Evolutionary conservation across 1,140 invertebrate species (phyloP).

Genomic region (Oryzaephilus surinamensis): DNA sequence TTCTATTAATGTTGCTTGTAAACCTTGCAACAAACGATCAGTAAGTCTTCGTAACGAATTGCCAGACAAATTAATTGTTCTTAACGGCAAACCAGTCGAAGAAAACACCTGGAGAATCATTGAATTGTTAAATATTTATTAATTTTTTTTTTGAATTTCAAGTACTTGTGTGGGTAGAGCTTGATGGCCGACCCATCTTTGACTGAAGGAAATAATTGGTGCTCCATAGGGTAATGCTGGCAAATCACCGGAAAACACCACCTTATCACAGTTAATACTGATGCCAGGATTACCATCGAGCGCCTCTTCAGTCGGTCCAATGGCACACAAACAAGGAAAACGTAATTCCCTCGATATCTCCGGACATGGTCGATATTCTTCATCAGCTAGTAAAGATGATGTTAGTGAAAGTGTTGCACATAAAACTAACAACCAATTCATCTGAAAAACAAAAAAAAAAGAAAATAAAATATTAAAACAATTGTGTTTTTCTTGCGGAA

Average conservation of each 20-base stretch:
- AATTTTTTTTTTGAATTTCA: background rate
- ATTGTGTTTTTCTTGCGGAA: too few species aligned
- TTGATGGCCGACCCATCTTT: conserved; percentile 67
- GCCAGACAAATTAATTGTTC: conserved; percentile 67
- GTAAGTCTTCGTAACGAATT: conserved; percentile 72
- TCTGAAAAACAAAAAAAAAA: conserved; percentile 7
- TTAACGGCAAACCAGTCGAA: conserved; percentile 51
- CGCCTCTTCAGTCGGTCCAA: conserved; percentile 33
- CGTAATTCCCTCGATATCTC: conserved; percentile 52
- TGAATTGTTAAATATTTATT: background rate
- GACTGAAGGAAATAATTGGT: conserved; percentile 64
- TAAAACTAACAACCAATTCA: background rate
- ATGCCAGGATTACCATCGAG: conserved; percentile 40
- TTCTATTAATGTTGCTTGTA: conserved; percentile 56
- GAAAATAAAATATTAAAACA: too few species aligned
- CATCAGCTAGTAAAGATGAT: background rate
- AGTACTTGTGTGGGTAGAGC: conserved; percentile 60
- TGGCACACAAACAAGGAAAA: conserved; percentile 49
- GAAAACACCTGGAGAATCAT: conserved; percentile 41
- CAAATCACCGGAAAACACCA: conserved; percentile 68
- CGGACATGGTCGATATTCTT: conserved; percentile 41
- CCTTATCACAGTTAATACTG: conserved; percentile 67
- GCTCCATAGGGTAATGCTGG: conserved; percentile 60
- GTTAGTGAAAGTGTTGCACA: background rate
- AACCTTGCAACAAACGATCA: conserved; percentile 58